Percentiles rank a stretch among this genome's conserved stretches.
Conservation (phyloP, 2,797 vertebrate species). For the Zenarchopterus dispar region DNA sequence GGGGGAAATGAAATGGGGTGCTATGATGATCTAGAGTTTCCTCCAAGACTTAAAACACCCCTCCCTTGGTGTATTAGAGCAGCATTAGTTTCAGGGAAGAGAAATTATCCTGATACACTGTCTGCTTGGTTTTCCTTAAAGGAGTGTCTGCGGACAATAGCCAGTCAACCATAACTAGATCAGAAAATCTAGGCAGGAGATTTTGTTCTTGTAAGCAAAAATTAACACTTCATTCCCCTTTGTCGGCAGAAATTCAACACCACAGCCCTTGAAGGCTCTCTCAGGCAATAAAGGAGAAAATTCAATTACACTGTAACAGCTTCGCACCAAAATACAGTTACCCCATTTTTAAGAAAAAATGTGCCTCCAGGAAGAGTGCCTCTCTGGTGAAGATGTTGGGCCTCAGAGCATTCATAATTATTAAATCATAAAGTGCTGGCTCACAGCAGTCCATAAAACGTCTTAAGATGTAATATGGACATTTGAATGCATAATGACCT, state of each 20-base stretch:
- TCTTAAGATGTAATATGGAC: too few relatives aligned
- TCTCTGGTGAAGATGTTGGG: constrained; percentile 35
- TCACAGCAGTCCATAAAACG: constrained; percentile 9
- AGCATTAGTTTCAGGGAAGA: constrained; percentile 81
- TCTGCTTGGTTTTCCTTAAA: constrained; percentile 81
- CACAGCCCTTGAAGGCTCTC: constrained; percentile 68
- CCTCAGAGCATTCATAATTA: constrained; percentile 32
- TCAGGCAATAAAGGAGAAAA: constrained; percentile 72
- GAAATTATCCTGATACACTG: constrained; percentile 68
- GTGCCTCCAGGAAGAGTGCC: constrained; percentile 41
- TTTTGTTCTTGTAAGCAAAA: constrained; percentile 89
- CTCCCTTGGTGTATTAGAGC: constrained; percentile 76
- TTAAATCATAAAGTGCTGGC: constrained; percentile 17
- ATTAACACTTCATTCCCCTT: constrained; percentile 88
- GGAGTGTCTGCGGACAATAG: constrained; percentile 78
- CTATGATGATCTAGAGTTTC: constrained; percentile 82
- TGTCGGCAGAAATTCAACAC: constrained; percentile 88
- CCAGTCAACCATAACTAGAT: constrained; percentile 84
- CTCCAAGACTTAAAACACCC: constrained; percentile 66
- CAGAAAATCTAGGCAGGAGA: constrained; percentile 68
- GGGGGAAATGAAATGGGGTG: constrained; percentile 73
- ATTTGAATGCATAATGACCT: too few relatives aligned
- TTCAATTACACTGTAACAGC: constrained; percentile 73
- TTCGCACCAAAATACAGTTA: constrained; percentile 77
- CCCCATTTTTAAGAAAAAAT: constrained; percentile 69